Conservation (phyloP, 2,888 invertebrate species). For the Ariolimax columbianus region DNA sequence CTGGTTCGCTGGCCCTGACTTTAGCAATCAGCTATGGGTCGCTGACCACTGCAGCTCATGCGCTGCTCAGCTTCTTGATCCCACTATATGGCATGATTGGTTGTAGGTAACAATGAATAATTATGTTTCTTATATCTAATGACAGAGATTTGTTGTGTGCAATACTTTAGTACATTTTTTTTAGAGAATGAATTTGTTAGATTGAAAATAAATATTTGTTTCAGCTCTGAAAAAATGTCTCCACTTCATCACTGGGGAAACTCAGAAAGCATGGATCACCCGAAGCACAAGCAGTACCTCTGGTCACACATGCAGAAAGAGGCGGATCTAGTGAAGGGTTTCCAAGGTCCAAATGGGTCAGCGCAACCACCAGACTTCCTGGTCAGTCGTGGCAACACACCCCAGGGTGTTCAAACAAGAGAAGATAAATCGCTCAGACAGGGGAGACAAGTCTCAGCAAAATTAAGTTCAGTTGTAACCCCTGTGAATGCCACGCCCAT, state of each 20-base stretch:
- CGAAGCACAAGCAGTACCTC: slow-evolving; percentile 13
- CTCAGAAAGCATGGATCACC: neutral
- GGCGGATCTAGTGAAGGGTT: neutral
- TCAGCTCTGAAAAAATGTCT: neutral
- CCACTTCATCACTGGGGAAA: neutral
- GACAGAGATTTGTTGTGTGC: too few relatives aligned
- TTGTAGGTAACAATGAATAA: neutral
- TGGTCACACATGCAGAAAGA: slow-evolving; percentile 18
- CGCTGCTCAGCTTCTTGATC: too few relatives aligned
- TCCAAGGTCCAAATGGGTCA: neutral
- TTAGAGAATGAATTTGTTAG: too few relatives aligned
- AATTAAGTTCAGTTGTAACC: slow-evolving; percentile 57
- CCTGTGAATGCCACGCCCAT: slow-evolving; percentile 70
- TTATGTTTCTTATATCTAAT: neutral
- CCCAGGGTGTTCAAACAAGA: slow-evolving; percentile 22
- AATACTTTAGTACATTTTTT: too few relatives aligned
- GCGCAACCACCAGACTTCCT: slow-evolving; percentile 25
- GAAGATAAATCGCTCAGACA: slow-evolving; percentile 51
- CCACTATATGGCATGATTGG: neutral
- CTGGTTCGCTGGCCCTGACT: too few relatives aligned
- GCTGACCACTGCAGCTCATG: too few relatives aligned
- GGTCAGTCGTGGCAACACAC: slow-evolving; percentile 9
- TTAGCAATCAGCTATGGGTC: too few relatives aligned
- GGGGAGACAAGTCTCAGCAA: slow-evolving; percentile 60
- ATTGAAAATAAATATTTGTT: too few relatives aligned